phyloP scores from a whole-genome alignment of 1,140 invertebrate species.

The Hypothenemus hampei region DNA sequence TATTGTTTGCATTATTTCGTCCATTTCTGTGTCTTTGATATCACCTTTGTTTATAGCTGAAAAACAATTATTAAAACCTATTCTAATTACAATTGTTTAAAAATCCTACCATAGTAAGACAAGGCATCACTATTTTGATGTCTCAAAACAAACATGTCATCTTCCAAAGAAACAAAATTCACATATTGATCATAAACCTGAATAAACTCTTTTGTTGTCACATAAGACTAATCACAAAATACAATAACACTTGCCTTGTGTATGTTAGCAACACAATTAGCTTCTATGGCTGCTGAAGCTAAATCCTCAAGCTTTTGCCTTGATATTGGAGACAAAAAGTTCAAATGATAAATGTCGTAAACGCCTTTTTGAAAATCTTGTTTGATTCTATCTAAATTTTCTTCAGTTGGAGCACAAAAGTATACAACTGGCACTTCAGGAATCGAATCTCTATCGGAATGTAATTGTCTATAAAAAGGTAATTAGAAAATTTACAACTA shows the following conservation, averaged over 20 bases:
- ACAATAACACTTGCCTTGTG: conserved; percentile 64
- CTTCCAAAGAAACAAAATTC: conserved; percentile 97
- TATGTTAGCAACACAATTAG: conserved; percentile 82
- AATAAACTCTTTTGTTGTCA: conserved; percentile 25
- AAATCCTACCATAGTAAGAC: conserved; percentile 81
- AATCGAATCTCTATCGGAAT: conserved; percentile 91
- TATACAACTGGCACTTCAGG: conserved; percentile 98
- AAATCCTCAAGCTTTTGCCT: conserved; percentile 94
- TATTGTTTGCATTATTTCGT: conserved; percentile 87
- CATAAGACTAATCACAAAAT: conserved; percentile 8
- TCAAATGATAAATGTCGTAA: conserved; percentile 95
- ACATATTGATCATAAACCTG: conserved; percentile 94
- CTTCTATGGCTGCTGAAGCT: conserved; percentile 83
- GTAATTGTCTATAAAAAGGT: conserved; percentile 65
- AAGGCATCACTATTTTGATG: conserved; percentile 87
- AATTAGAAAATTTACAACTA: background rate
- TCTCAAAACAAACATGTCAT: conserved; percentile 93
- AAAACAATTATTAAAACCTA: conserved; percentile 32
- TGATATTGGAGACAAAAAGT: conserved; percentile 96
- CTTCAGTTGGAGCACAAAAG: conserved; percentile 95
- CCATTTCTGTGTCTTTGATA: conserved; percentile 95
- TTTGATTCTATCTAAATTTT: conserved; percentile 91
- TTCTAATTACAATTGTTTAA: conserved; percentile 4
- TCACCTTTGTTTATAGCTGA: conserved; percentile 90
- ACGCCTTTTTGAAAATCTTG: conserved; percentile 88